Evolutionary conservation across 2,797 vertebrate species (phyloP).

Genomic region (Enteromius afrohamiltoni): DNA sequence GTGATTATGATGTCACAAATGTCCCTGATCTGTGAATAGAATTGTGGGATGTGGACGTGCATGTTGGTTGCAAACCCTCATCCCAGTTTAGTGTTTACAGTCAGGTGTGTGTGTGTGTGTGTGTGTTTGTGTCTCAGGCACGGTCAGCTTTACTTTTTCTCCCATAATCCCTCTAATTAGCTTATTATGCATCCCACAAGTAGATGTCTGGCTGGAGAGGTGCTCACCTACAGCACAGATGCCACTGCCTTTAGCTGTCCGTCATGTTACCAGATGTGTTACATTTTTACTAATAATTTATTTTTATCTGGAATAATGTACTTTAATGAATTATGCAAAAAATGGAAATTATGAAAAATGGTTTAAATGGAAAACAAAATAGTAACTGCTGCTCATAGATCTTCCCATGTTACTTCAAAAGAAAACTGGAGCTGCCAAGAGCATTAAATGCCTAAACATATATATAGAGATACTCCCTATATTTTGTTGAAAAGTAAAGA

Average conservation of each 20-base stretch:
- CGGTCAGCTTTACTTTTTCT: slow-evolving; percentile 1
- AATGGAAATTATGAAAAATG: no score
- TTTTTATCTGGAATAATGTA: no score
- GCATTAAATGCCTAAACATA: neutral
- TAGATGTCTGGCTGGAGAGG: neutral
- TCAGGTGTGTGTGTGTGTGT: neutral
- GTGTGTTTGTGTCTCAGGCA: neutral
- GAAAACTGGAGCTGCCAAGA: neutral
- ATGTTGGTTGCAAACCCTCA: neutral
- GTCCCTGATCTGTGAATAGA: neutral
- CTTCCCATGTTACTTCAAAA: neutral
- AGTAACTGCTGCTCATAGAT: neutral
- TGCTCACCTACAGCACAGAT: neutral
- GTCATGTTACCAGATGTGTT: neutral
- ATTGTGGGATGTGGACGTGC: neutral
- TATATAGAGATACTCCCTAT: slow-evolving; percentile 43
- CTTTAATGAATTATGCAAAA: neutral
- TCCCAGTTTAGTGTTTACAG: neutral
- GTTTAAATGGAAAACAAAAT: slow-evolving; percentile 5
- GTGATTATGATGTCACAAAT: neutral
- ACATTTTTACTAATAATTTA: no score
- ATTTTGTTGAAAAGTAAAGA: slow-evolving; percentile 64
- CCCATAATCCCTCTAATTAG: neutral
- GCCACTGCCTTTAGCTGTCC: neutral
- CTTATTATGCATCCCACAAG: slow-evolving; percentile 1